phyloP scores from a whole-genome alignment of 2,888 invertebrate genomes.

The Cryptocephalus moraei region DNA sequence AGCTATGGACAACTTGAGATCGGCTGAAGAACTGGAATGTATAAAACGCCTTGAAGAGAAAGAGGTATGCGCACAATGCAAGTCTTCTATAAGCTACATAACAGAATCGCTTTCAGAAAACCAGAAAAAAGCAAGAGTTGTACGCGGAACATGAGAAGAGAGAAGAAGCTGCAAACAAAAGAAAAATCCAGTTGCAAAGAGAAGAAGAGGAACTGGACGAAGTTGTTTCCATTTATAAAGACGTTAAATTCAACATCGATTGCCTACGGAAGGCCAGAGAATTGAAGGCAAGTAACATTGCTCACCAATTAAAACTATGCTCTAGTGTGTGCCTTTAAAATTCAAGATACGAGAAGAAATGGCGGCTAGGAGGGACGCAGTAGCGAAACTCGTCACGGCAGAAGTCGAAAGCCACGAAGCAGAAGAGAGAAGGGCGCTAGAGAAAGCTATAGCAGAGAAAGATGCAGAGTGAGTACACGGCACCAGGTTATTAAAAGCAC shows the following conservation, averaged over 20 bases:
- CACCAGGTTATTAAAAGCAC: too few relatives aligned
- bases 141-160: conserved; percentile 5
- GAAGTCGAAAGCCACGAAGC: conserved; percentile 17
- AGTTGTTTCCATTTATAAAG: conserved; percentile 37
- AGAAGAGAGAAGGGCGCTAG: conserved; percentile 31
- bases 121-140: conserved; percentile 9
- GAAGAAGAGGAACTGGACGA: conserved; percentile 40
- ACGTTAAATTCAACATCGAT: conserved; percentile 38
- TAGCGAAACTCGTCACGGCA: conserved; percentile 18
- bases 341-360: conserved; percentile 17
- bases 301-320: background rate
- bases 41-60: conserved; percentile 31
- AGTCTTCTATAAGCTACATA: background rate
- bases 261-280: conserved; percentile 34
- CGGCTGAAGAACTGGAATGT: conserved; percentile 32
- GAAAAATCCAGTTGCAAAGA: conserved; percentile 27
- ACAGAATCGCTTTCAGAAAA: conserved; percentile 7
- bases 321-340: too few relatives aligned
- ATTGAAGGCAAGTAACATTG: conserved; percentile 25
- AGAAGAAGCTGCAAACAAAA: conserved; percentile 28
- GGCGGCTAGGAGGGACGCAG: conserved; percentile 13
- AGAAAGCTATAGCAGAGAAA: conserved; percentile 42
- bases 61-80: conserved; percentile 16
- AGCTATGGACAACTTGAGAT: conserved; percentile 25
- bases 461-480: conserved; percentile 30